phyloP scores from a whole-genome alignment of 2,888 invertebrate species.

The Lycocerus yunnanus region DNA sequence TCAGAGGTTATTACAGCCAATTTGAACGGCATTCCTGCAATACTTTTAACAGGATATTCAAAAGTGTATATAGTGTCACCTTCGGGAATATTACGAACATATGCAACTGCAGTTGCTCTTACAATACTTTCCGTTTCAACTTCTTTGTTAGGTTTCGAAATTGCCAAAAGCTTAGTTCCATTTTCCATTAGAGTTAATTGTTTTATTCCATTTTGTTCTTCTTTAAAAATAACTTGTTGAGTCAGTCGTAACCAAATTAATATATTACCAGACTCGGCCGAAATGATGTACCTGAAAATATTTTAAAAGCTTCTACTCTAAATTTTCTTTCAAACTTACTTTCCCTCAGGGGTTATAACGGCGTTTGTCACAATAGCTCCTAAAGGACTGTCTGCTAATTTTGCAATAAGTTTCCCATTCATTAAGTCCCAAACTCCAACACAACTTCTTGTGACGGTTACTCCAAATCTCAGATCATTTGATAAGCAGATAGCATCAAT shows the following conservation, averaged over 20 bases:
- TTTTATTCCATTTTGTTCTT: slow-evolving; percentile 79
- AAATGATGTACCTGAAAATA: slow-evolving; percentile 70
- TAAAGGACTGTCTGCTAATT: slow-evolving; percentile 87
- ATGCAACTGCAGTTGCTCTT: slow-evolving; percentile 68
- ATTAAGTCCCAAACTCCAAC: slow-evolving; percentile 94
- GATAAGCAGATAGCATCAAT: slow-evolving; percentile 90
- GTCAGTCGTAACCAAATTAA: slow-evolving; percentile 84
- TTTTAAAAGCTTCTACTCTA: neutral
- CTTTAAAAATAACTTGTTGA: slow-evolving; percentile 77
- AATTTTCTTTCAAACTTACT: slow-evolving; percentile 52
- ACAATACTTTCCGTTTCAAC: slow-evolving; percentile 64
- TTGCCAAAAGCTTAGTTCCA: slow-evolving; percentile 73
- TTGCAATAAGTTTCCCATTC: slow-evolving; percentile 81
- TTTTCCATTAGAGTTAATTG: slow-evolving; percentile 77
- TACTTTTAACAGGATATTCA: slow-evolving; percentile 78
- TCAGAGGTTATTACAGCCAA: slow-evolving; percentile 83
- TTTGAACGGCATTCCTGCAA: slow-evolving; percentile 72
- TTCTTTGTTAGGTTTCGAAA: slow-evolving; percentile 72
- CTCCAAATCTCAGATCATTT: slow-evolving; percentile 78
- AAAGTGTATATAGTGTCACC: slow-evolving; percentile 80
- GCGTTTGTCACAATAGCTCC: slow-evolving; percentile 96
- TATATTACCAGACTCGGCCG: slow-evolving; percentile 90
- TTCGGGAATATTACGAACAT: slow-evolving; percentile 76
- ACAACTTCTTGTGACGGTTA: slow-evolving; percentile 91
- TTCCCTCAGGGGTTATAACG: slow-evolving; percentile 82